Percentiles rank a stretch among this genome's conserved stretches.
Evolutionary conservation across 2,113 vertebrate species (phyloP).

Genomic region (Muntiacus reevesi): DNA sequence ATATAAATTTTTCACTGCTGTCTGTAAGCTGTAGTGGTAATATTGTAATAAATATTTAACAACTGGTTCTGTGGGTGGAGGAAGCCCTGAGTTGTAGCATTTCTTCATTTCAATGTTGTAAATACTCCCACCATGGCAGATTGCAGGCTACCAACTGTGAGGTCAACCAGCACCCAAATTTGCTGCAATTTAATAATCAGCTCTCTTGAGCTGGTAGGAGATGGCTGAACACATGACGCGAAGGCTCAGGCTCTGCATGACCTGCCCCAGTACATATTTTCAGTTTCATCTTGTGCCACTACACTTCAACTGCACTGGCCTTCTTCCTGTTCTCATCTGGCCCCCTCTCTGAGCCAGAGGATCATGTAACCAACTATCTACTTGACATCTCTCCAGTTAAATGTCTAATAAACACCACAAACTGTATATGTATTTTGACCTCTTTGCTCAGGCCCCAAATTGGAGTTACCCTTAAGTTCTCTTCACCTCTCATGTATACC

Average conservation of each 20-base stretch:
- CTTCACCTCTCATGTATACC: not conserved
- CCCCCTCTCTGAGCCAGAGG: not conserved
- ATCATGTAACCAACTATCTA: not conserved
- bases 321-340: not conserved
- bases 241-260: not conserved
- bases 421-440: not conserved
- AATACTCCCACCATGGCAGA: not conserved
- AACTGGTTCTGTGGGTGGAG: not conserved
- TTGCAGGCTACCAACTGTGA: not conserved
- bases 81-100: not conserved
- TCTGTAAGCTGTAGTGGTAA: not conserved
- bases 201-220: not conserved
- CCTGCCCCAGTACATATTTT: not conserved
- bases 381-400: not conserved
- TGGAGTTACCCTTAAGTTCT: not conserved
- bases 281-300: not conserved
- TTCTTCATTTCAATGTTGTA: not conserved
- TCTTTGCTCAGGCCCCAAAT: not conserved
- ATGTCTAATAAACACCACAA: not conserved
- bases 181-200: not conserved
- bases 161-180: not conserved
- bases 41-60: constrained; percentile 11
- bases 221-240: not conserved
- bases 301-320: not conserved
- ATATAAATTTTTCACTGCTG: not conserved